Conservation (phyloP, 2,888 invertebrate species). For the Xanthostigma xanthostigma region DNA sequence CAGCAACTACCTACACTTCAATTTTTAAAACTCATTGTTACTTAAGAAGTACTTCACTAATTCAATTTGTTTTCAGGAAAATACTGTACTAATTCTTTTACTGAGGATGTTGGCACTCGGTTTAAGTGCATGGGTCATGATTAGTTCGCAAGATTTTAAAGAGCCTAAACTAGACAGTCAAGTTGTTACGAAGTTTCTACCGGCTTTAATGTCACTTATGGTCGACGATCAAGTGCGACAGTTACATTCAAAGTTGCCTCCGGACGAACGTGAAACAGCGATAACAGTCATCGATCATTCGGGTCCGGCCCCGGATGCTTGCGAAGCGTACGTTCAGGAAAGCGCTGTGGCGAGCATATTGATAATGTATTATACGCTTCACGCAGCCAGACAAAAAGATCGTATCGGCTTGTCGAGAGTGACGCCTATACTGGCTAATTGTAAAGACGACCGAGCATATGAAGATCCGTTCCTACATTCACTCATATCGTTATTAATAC, state of each 20-base stretch:
- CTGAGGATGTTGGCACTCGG: constrained; percentile 86
- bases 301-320: constrained; percentile 84
- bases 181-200: constrained; percentile 87
- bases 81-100: constrained; percentile 74
- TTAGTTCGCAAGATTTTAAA: constrained; percentile 87
- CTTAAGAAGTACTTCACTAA: not conserved
- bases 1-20: too few species aligned
- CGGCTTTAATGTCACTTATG: constrained; percentile 86
- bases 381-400: constrained; percentile 70
- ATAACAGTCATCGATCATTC: constrained; percentile 89
- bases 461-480: constrained; percentile 93
- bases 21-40: too few species aligned
- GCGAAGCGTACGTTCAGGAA: constrained; percentile 81
- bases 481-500: constrained; percentile 69
- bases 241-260: constrained; percentile 72
- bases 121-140: constrained; percentile 92
- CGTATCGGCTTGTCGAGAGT: constrained; percentile 69
- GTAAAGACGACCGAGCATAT: constrained; percentile 82
- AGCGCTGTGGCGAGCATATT: constrained; percentile 83
- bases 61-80: constrained; percentile 43
- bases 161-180: constrained; percentile 89
- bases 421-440: constrained; percentile 77
- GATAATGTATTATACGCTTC: constrained; percentile 89
- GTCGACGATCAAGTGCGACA: constrained; percentile 76
- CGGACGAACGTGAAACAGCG: constrained; percentile 86